Conservation (phyloP, 2,888 invertebrate species). For the Mythimna albipuncta region DNA sequence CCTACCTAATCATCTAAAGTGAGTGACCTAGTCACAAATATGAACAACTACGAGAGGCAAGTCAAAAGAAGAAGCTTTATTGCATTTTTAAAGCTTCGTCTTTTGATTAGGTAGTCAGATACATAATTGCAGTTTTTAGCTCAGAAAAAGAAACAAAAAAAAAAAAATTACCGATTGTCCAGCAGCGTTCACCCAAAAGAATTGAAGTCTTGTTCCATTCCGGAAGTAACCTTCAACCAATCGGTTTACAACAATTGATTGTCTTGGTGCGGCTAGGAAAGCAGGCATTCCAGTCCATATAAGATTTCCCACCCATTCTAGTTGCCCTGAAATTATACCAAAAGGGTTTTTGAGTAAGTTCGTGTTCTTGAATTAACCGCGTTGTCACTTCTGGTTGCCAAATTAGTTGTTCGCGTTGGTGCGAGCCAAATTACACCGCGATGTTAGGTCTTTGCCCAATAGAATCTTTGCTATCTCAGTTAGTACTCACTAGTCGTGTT, state of each 20-base stretch:
- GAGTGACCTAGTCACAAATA: no score
- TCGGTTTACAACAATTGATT: conserved; percentile 89
- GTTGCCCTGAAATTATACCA: conserved; percentile 89
- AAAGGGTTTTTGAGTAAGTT: neutral
- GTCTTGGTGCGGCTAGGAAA: conserved; percentile 90
- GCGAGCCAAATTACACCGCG: no score
- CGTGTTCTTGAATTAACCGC: neutral
- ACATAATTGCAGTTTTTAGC: neutral
- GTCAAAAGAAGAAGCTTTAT: no score
- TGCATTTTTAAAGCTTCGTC: no score
- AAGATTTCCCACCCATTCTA: conserved; percentile 94
- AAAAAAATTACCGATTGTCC: conserved; percentile 93
- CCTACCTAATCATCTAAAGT: no score
- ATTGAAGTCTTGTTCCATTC: conserved; percentile 91
- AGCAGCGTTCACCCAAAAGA: conserved; percentile 95
- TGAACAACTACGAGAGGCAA: no score
- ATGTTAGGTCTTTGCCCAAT: no score
- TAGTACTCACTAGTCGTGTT: no score
- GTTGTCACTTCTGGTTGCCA: neutral
- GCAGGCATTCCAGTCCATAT: conserved; percentile 91
- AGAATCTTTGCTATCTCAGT: no score
- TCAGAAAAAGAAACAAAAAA: neutral
- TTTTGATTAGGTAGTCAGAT: neutral
- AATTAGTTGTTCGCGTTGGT: neutral
- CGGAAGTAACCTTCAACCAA: conserved; percentile 94